Evolutionary conservation across 2,113 vertebrate species (phyloP).

Genomic region (sheep (Ovis aries)): DNA sequence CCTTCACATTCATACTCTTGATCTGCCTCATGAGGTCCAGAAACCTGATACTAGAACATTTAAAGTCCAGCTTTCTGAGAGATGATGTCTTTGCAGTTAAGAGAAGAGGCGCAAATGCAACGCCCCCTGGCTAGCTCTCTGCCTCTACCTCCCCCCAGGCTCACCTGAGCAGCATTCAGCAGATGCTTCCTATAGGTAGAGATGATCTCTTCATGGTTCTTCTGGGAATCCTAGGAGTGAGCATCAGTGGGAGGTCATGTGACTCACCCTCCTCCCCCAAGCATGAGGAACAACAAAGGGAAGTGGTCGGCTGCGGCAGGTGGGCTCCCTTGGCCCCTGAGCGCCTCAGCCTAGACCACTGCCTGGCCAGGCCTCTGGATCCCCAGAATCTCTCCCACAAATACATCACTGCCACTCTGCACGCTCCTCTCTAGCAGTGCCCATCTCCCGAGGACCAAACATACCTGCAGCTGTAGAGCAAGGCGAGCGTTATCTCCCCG

Average conservation of each 20-base stretch:
- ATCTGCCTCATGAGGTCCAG: neutral
- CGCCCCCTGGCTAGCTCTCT: neutral
- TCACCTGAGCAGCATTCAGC: conserved; percentile 79
- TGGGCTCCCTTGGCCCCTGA: neutral
- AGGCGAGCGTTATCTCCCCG: conserved; percentile 66
- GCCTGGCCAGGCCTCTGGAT: neutral
- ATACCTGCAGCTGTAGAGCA: conserved; percentile 71
- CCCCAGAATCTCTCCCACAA: neutral
- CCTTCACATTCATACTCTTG: neutral
- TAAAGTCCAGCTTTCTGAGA: neutral
- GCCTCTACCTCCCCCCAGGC: neutral
- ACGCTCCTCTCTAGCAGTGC: neutral
- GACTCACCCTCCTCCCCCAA: neutral
- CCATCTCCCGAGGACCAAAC: neutral
- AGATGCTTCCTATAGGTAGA: conserved; percentile 76
- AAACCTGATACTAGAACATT: neutral
- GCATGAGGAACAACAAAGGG: neutral
- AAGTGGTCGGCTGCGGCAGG: neutral
- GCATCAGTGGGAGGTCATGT: neutral
- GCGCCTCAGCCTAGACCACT: neutral
- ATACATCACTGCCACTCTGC: neutral
- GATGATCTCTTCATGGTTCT: conserved; percentile 76
- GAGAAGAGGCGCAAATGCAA: neutral
- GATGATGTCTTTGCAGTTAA: neutral
- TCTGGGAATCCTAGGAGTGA: conserved; percentile 73